Percentiles rank a stretch among this genome's conserved stretches.
phyloP scores from a whole-genome alignment of 1,140 invertebrate species.

The Sarcophaga peregrina region DNA sequence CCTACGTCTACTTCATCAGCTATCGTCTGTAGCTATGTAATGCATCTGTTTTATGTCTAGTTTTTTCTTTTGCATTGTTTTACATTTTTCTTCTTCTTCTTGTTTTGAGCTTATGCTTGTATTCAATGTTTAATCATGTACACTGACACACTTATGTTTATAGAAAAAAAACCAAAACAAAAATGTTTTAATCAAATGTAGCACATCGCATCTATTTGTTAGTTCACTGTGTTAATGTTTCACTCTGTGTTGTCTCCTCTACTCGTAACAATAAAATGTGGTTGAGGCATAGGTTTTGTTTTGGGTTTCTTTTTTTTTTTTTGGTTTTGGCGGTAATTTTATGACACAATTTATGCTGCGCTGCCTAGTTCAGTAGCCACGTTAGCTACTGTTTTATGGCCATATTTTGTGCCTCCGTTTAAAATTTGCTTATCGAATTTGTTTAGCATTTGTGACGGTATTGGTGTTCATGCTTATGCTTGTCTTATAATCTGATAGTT shows the following conservation, averaged over 20 bases:
- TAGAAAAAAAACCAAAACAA: no score
- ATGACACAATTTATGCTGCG: not conserved
- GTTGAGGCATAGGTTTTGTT: no score
- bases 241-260: not conserved
- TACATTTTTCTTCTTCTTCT: not conserved
- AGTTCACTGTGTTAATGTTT: not conserved
- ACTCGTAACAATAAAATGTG: no score
- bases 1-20: not conserved
- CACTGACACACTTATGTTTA: not conserved
- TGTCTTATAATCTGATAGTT: not conserved
- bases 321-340: not conserved
- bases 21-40: not conserved
- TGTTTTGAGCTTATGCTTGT: not conserved
- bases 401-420: not conserved
- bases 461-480: no score
- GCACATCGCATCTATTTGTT: constrained; percentile 10
- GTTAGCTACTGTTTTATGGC: not conserved
- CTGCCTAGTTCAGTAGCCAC: not conserved
- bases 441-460: no score
- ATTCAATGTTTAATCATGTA: constrained; percentile 29
- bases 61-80: not conserved
- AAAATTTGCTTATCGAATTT: not conserved
- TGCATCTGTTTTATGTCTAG: not conserved
- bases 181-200: constrained; percentile 20
- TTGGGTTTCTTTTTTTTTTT: no score